phyloP scores from a whole-genome alignment of 2,888 invertebrate genomes.

The Resseliella maxima region DNA sequence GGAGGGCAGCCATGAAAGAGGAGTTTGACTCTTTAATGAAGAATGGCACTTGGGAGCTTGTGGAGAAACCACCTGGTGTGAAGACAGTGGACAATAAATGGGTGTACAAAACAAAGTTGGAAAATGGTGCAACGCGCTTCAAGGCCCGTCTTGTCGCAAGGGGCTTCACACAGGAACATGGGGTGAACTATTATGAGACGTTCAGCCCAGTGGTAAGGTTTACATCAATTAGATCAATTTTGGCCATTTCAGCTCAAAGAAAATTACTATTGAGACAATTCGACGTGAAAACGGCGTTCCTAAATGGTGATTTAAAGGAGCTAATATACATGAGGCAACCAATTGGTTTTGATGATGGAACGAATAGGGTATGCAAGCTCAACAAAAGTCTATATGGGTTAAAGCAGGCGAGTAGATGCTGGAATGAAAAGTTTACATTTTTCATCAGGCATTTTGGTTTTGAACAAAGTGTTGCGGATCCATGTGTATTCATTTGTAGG shows the following conservation, averaged over 20 bases:
- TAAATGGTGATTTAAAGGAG: constrained; percentile 59
- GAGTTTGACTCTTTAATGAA: constrained; percentile 6
- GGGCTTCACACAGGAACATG: constrained; percentile 60
- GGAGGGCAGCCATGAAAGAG: constrained; percentile 16
- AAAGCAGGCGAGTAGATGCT: constrained; percentile 61
- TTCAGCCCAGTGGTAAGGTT: constrained; percentile 59
- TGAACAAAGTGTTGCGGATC: constrained; percentile 60
- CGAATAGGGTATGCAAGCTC: constrained; percentile 59
- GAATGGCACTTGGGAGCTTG: constrained; percentile 10
- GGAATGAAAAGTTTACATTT: constrained; percentile 60
- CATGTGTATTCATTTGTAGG: constrained; percentile 54
- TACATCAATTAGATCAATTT: constrained; percentile 58
- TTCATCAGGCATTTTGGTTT: constrained; percentile 58
- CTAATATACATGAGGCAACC: constrained; percentile 59
- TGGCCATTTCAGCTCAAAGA: constrained; percentile 59
- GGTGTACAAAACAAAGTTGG: constrained; percentile 59
- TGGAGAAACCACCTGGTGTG: constrained; percentile 56
- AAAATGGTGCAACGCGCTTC: constrained; percentile 55
- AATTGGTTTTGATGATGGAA: constrained; percentile 58
- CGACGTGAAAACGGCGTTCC: constrained; percentile 59
- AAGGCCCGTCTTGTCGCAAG: constrained; percentile 56
- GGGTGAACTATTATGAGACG: constrained; percentile 60
- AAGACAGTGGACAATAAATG: constrained; percentile 59
- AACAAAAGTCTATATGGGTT: constrained; percentile 61
- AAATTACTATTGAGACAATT: constrained; percentile 59